These are phyloP conservation scores for Chouioia cunea DNA, from an alignment of 2,888 invertebrate genomes.

Conservation along the genomic window DNA sequence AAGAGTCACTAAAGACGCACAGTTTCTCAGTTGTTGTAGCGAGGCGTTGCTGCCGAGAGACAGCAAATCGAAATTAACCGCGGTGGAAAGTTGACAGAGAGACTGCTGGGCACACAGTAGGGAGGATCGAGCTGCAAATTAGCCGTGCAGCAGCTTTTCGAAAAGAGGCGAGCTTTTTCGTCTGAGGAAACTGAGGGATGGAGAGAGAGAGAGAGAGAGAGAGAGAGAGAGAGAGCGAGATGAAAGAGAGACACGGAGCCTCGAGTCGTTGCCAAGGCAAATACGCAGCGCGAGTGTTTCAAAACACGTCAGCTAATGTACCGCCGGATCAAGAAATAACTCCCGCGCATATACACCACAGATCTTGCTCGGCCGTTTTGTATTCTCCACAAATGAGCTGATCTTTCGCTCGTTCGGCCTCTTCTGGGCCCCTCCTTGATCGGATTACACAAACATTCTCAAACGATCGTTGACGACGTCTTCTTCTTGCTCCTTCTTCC, in stretches of 20 bases:
- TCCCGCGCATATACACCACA: neutral
- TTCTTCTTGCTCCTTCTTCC: neutral
- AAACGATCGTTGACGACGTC: no score
- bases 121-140: constrained; percentile 51
- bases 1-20: constrained; percentile 19
- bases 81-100: constrained; percentile 23
- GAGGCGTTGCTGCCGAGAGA: neutral
- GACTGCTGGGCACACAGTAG: neutral
- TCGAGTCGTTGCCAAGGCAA: constrained; percentile 62
- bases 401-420: constrained; percentile 11
- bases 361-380: neutral
- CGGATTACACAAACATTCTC: no score
- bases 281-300: constrained; percentile 66
- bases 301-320: constrained; percentile 68
- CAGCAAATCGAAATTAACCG: constrained; percentile 27
- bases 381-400: constrained; percentile 25
- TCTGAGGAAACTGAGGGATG: constrained; percentile 19
- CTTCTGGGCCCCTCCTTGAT: neutral
- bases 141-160: constrained; percentile 43
- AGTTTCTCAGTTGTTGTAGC: constrained; percentile 16
- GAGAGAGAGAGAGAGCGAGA: constrained; percentile 59
- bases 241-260: constrained; percentile 27
- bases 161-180: constrained; percentile 38
- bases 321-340: constrained; percentile 63
- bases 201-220: constrained; percentile 50